Evolutionary conservation across 2,797 vertebrate species (phyloP).

Genomic region (Coluber constrictor): DNA sequence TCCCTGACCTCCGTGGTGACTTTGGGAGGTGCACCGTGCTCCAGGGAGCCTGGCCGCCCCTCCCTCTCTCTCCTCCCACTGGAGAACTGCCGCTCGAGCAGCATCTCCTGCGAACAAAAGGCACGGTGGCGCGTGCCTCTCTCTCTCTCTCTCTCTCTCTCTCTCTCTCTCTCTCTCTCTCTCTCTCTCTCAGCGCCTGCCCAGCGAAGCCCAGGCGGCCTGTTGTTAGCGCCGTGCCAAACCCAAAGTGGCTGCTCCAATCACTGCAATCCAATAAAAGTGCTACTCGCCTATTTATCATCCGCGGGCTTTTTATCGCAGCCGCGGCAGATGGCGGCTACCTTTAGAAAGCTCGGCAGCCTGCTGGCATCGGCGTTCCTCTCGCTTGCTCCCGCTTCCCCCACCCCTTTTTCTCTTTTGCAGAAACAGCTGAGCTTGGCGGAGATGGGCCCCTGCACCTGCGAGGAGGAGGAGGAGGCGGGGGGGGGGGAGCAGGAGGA

Average conservation of each 20-base stretch:
- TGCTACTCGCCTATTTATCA: constrained; percentile 80
- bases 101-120: neutral
- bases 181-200: neutral
- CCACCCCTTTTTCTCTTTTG: constrained; percentile 34
- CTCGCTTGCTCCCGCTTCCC: neutral
- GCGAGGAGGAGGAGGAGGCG: constrained; percentile 44
- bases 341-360: constrained; percentile 74
- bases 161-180: too few relatives aligned
- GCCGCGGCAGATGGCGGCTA: constrained; percentile 78
- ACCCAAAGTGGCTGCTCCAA: constrained; percentile 77
- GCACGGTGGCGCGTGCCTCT: neutral
- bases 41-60: neutral
- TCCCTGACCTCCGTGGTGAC: neutral
- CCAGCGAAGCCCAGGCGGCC: constrained; percentile 67
- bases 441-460: constrained; percentile 70
- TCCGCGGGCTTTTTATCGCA: constrained; percentile 78
- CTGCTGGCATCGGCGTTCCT: constrained; percentile 64
- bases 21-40: neutral
- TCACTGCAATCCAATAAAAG: constrained; percentile 78
- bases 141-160: neutral
- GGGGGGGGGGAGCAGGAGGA: constrained; percentile 36
- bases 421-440: constrained; percentile 63
- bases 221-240: constrained; percentile 76
- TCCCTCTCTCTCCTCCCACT: neutral
- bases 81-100: neutral